Percentiles rank a stretch among this genome's conserved stretches.
Evolutionary conservation across 2,888 invertebrate species (phyloP).

Genomic region (Caenorhabditis macrosperma): DNA sequence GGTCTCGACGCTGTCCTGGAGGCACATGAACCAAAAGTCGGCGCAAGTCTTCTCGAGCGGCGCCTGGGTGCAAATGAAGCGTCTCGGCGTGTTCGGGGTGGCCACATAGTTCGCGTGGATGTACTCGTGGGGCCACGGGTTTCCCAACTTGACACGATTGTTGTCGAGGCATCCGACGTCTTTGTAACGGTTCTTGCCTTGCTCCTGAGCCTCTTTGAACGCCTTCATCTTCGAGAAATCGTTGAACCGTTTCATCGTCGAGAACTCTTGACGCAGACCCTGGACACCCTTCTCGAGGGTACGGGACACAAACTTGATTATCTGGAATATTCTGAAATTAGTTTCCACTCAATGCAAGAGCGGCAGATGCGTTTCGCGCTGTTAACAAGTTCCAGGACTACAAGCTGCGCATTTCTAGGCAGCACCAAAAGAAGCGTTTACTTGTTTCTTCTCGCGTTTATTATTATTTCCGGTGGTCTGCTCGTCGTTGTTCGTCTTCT

Average conservation of each 20-base stretch:
- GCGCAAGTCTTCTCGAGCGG: constrained; percentile 59
- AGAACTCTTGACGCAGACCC: constrained; percentile 52
- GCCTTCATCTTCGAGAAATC: constrained; percentile 55
- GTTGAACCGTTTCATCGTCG: constrained; percentile 39
- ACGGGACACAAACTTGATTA: constrained; percentile 34
- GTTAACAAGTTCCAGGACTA: too few species aligned
- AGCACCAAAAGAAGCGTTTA: too few species aligned
- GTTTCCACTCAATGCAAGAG: too few species aligned
- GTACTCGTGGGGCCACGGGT: constrained; percentile 55
- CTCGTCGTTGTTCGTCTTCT: too few species aligned
- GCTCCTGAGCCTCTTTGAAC: constrained; percentile 43
- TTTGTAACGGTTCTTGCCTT: constrained; percentile 53
- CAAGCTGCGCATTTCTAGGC: too few species aligned
- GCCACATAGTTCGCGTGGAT: constrained; percentile 65
- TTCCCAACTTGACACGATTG: constrained; percentile 50
- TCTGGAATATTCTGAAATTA: too few species aligned
- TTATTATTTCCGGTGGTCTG: too few species aligned
- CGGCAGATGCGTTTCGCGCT: too few species aligned
- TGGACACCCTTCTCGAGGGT: constrained; percentile 43
- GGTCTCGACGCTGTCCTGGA: constrained; percentile 44
- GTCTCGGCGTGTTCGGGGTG: constrained; percentile 45
- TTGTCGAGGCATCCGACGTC: constrained; percentile 65
- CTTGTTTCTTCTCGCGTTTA: too few species aligned
- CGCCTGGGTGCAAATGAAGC: constrained; percentile 66
- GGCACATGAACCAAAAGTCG: constrained; percentile 63